Conservation (phyloP, 2,113 vertebrate species). For the Tetrax tetrax region DNA sequence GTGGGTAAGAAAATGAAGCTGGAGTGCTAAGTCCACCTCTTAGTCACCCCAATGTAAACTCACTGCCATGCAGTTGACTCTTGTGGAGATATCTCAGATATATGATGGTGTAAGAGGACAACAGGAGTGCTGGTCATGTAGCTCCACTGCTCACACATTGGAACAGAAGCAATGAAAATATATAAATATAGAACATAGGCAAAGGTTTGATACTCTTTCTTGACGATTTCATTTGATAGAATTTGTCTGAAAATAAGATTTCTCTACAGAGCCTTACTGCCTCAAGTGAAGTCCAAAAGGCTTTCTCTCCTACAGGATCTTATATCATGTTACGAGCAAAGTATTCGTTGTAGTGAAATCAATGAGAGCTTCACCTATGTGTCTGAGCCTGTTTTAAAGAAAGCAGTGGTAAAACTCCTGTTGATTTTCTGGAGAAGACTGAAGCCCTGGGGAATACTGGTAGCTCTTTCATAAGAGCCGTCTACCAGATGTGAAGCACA, state of each 20-base stretch:
- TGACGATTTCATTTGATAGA: neutral
- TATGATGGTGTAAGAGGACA: neutral
- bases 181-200: neutral
- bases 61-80: neutral
- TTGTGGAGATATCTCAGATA: neutral
- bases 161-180: neutral
- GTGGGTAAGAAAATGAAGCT: neutral
- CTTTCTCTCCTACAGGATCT: neutral
- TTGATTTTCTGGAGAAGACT: neutral
- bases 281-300: neutral
- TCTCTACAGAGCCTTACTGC: neutral
- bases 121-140: neutral
- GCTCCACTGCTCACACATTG: neutral
- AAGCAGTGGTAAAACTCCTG: neutral
- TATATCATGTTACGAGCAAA: neutral
- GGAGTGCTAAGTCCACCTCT: neutral
- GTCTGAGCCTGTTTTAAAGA: neutral
- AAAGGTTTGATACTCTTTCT: neutral
- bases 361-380: neutral
- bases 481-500: neutral
- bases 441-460: neutral
- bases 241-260: neutral
- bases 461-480: neutral
- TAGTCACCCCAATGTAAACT: neutral
- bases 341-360: neutral